phyloP scores from a whole-genome alignment of 2,888 invertebrate genomes.

The Eupithecia inturbata region DNA sequence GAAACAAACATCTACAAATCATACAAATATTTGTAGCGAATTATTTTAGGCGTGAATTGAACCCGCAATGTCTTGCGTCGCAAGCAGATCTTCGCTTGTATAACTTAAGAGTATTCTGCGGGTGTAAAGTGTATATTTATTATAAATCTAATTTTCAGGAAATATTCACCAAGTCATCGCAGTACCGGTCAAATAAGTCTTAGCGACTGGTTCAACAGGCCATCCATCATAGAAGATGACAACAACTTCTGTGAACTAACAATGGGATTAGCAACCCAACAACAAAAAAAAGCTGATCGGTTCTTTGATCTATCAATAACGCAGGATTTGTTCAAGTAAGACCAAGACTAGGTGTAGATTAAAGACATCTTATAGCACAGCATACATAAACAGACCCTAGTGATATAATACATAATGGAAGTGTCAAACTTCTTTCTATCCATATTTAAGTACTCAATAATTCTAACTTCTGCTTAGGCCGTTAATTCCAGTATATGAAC shows the following conservation, averaged over 20 bases:
- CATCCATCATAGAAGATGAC: slow-evolving; percentile 32
- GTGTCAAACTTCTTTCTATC: background rate
- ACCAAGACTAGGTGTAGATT: background rate
- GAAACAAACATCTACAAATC: no score
- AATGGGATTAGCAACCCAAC: slow-evolving; percentile 37
- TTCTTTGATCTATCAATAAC: slow-evolving; percentile 34
- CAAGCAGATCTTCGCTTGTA: no score
- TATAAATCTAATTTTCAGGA: slow-evolving; percentile 21
- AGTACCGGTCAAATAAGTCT: slow-evolving; percentile 15
- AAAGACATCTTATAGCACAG: no score
- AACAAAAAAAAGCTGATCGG: slow-evolving; percentile 29
- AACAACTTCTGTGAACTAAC: slow-evolving; percentile 28
- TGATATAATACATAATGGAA: background rate
- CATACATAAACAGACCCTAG: background rate
- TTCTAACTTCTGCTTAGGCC: no score
- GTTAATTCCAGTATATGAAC: background rate
- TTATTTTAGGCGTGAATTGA: no score
- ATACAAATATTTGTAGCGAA: no score
- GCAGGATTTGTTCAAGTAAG: slow-evolving; percentile 39
- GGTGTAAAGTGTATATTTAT: background rate
- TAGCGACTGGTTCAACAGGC: slow-evolving; percentile 30
- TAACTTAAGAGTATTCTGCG: no score
- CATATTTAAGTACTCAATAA: background rate
- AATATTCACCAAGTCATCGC: slow-evolving; percentile 27
- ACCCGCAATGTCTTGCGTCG: no score